Base-by-base conservation (phyloP, 37 sponge, comb jelly and placozoan species). In the Bolinopsis microptera region DNA sequence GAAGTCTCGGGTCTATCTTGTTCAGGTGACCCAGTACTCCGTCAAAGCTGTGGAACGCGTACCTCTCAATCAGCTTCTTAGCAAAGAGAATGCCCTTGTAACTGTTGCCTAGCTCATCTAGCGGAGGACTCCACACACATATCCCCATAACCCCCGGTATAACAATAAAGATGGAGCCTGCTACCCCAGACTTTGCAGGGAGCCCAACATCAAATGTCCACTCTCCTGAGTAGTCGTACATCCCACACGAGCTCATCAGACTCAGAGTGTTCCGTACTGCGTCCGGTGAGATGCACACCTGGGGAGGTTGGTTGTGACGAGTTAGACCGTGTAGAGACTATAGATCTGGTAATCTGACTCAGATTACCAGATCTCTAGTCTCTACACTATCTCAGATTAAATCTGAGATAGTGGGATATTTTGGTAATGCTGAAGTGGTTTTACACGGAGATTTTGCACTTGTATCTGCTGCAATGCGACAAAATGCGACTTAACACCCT, bases 161-260 rank as follows among this genome's bases (percentile, higher is more conserved):
- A 23, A 94, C 93, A 18, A 92, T 92, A 92, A 94, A 72, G 13
- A 94, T 93, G 31, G 88, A 92, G 39, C 94, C 94, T 76, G 76
- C 74, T 13, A 92, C 68, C n/a, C 92, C 92, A 5, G 94, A 94
- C 41, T 94, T 94, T 0, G 94, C 69, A 1, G 94, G 94, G 16
- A 94, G 76, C 26, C 94, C 94, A 22, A 94, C 92, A 38, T 94
- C 94, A 31, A 94, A 93, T 22, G 94, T 34, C 48, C 80, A 94
- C 24, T 76, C 76, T 31, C 94, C 92, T 0, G 94, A 92, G 35
- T 83, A 92, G 32, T 94, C 92, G 24, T 69, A 94, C 92, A 94
- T 69, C 28, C 94, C 94, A 93, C 94, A 94, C 21, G 76, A 70
- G 93, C 93, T 67, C 94, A 94, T 94, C 16, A 94, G 69, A 38